Evolutionary conservation across 1,140 invertebrate species (phyloP).

Genomic region (Plutomurus gul): DNA sequence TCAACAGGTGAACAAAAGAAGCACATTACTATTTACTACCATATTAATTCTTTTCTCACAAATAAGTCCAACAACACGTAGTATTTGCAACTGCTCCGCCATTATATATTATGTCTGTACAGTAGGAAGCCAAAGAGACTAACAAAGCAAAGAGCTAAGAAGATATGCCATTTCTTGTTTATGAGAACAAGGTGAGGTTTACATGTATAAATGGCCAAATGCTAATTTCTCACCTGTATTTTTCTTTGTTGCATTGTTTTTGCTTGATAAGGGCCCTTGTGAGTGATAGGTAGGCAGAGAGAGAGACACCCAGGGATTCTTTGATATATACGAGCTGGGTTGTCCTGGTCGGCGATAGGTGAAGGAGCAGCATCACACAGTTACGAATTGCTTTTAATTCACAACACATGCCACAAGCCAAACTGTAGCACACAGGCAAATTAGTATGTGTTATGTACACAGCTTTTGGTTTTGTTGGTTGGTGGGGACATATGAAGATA

Average conservation of each 20-base stretch:
- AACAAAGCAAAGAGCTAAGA: not conserved
- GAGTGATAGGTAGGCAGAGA: not conserved
- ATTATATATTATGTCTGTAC: no score
- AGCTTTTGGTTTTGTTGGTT: not conserved
- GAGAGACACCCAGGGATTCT: not conserved
- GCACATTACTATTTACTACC: conserved; percentile 1
- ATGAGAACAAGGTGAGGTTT: conserved; percentile 23
- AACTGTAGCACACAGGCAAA: conserved; percentile 25
- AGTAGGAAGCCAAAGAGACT: conserved; percentile 8
- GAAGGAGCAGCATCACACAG: not conserved
- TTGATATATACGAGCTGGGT: not conserved
- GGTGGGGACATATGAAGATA: not conserved
- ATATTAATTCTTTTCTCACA: not conserved
- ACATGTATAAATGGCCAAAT: conserved; percentile 22
- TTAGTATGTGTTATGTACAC: not conserved
- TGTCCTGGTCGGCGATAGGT: not conserved
- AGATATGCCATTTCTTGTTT: conserved; percentile 27
- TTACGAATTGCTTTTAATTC: not conserved
- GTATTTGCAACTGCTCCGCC: not conserved
- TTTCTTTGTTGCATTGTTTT: not conserved
- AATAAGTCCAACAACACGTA: conserved; percentile 20
- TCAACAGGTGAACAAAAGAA: not conserved
- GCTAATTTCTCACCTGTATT: conserved; percentile 29
- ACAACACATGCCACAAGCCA: not conserved
- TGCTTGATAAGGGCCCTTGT: not conserved